Evolutionary conservation across 2,797 vertebrate species (phyloP).

Genomic region (Synaphobranchus kaupii): DNA sequence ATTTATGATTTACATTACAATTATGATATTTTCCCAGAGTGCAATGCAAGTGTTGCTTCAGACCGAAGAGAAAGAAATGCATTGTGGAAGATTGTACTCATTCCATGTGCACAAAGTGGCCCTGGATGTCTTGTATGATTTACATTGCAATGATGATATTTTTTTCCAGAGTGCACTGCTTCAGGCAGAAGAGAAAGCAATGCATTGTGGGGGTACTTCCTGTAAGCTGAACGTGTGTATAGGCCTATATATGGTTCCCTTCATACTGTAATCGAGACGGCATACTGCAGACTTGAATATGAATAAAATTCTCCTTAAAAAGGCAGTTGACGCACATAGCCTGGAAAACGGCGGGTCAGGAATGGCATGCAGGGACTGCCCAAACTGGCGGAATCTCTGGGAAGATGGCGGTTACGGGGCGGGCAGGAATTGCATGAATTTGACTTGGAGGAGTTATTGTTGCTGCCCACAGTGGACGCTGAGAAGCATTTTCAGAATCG

Average conservation of each 20-base stretch:
- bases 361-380: not conserved
- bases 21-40: too few relatives aligned
- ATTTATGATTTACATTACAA: too few relatives aligned
- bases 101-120: too few relatives aligned
- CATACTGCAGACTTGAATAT: not conserved
- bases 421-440: not conserved
- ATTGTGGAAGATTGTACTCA: too few relatives aligned
- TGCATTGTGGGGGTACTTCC: too few relatives aligned
- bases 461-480: not conserved
- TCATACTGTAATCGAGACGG: not conserved
- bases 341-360: not conserved
- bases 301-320: not conserved
- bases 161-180: too few relatives aligned
- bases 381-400: not conserved
- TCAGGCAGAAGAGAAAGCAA: too few relatives aligned
- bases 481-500: not conserved
- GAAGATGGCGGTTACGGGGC: not conserved
- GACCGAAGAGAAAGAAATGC: too few relatives aligned
- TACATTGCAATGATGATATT: too few relatives aligned
- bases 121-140: too few relatives aligned
- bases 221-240: too few relatives aligned
- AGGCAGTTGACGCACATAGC: not conserved
- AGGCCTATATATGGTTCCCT: not conserved
- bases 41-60: too few relatives aligned
- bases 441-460: not conserved